Percentiles rank a stretch among this genome's conserved stretches.
phyloP scores from a whole-genome alignment of 2,888 invertebrate species.

The Pocota personata region DNA sequence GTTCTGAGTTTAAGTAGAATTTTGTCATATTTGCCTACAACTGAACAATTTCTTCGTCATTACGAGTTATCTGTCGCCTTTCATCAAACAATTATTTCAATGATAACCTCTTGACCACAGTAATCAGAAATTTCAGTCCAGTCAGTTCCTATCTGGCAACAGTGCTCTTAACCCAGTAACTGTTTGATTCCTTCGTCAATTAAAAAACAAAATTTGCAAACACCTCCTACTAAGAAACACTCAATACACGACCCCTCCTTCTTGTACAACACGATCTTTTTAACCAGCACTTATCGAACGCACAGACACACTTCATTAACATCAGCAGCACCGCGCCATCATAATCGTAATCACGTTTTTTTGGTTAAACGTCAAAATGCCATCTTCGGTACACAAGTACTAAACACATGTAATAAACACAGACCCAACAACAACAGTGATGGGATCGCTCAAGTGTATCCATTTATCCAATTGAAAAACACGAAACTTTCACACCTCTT shows the following conservation, averaged over 20 bases:
- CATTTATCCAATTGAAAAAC: not conserved
- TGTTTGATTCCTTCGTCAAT: too few relatives aligned
- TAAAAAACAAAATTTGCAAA: too few relatives aligned
- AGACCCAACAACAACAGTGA: not conserved
- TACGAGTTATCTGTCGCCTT: too few relatives aligned
- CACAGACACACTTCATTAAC: slow-evolving; percentile 4
- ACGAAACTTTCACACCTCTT: slow-evolving; percentile 42
- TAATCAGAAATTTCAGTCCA: too few relatives aligned
- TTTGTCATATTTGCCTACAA: too few relatives aligned
- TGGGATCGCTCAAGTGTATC: not conserved
- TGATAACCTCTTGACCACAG: too few relatives aligned
- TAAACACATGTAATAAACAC: slow-evolving; percentile 9
- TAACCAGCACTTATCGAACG: slow-evolving; percentile 8
- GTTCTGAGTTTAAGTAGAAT: too few relatives aligned
- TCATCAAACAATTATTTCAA: too few relatives aligned
- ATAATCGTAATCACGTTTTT: slow-evolving; percentile 13
- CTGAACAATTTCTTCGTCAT: too few relatives aligned
- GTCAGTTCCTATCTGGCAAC: too few relatives aligned
- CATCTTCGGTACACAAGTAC: slow-evolving; percentile 4
- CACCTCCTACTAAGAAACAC: too few relatives aligned
- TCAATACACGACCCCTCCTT: not conserved
- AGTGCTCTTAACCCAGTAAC: too few relatives aligned
- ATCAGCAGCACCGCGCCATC: not conserved
- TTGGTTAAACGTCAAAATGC: slow-evolving; percentile 19
- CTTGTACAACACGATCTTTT: not conserved